Evolutionary conservation across 2,797 vertebrate species (phyloP).

Genomic region (Gymnothorax javanicus): DNA sequence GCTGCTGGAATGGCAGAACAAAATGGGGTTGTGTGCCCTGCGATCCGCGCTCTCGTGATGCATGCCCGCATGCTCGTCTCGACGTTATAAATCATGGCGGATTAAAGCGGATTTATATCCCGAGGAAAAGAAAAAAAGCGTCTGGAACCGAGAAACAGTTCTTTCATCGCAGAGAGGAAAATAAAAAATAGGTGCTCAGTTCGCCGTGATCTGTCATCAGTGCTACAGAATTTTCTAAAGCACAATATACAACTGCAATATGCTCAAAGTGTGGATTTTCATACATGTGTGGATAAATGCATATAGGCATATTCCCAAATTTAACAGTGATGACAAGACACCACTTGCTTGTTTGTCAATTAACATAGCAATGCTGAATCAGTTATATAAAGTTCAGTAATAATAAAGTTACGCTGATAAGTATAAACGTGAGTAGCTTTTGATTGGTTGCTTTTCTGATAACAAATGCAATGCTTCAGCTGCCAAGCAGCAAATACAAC

Average conservation of each 20-base stretch:
- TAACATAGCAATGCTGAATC: too few relatives aligned
- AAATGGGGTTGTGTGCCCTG: slow-evolving; percentile 50
- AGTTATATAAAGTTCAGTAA: too few relatives aligned
- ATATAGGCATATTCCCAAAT: too few relatives aligned
- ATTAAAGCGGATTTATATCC: slow-evolving; percentile 54
- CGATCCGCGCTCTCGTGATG: slow-evolving; percentile 67
- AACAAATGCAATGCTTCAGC: neutral
- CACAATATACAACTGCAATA: neutral
- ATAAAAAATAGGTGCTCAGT: neutral
- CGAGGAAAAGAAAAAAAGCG: slow-evolving; percentile 55
- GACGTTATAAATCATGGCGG: slow-evolving; percentile 67
- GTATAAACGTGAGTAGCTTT: neutral
- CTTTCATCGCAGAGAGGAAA: slow-evolving; percentile 43
- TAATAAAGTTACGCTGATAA: neutral
- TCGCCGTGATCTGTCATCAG: neutral
- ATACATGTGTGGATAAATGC: neutral
- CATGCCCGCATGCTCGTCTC: slow-evolving; percentile 62
- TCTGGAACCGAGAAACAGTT: slow-evolving; percentile 39
- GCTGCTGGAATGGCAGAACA: slow-evolving; percentile 44
- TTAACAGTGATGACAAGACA: too few relatives aligned
- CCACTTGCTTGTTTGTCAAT: neutral
- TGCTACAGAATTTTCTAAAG: neutral
- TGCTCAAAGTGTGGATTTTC: neutral
- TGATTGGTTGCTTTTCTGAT: neutral
- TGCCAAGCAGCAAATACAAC: too few relatives aligned